These are phyloP conservation scores for Helostoma temminkii DNA, from an alignment of 2,797 vertebrate species.

Conservation along the genomic window DNA sequence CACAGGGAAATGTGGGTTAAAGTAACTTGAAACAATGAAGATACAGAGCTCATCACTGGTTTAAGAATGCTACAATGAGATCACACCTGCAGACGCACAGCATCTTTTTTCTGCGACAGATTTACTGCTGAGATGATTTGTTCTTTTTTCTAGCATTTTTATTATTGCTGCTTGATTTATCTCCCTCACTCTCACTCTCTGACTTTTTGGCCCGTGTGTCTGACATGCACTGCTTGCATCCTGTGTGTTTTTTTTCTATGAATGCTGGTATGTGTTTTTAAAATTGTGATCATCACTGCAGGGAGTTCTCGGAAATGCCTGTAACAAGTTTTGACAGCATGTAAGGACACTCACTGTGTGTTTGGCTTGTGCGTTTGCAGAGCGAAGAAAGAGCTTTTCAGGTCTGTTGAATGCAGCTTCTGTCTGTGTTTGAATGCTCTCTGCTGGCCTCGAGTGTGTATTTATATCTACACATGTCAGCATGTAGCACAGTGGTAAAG, in stretches of 20 bases:
- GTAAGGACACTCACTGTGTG: conserved; percentile 65
- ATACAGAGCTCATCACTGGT: neutral
- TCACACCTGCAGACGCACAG: conserved; percentile 14
- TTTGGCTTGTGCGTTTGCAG: conserved; percentile 48
- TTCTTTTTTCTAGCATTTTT: neutral
- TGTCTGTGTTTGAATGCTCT: conserved; percentile 63
- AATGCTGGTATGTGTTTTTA: conserved; percentile 39
- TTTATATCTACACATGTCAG: conserved; percentile 64
- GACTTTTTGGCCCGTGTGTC: conserved; percentile 24
- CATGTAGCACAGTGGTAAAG: conserved; percentile 34
- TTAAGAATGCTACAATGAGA: neutral
- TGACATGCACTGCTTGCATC: conserved; percentile 14
- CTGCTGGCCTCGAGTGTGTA: conserved; percentile 53
- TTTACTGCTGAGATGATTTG: conserved; percentile 36
- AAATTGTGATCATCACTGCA: conserved; percentile 37
- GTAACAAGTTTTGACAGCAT: conserved; percentile 77
- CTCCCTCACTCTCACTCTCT: conserved; percentile 19
- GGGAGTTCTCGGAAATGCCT: conserved; percentile 69
- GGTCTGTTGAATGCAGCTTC: conserved; percentile 72
- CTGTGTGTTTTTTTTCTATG: conserved; percentile 3
- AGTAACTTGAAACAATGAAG: too few relatives aligned
- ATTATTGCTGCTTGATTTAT: conserved; percentile 26
- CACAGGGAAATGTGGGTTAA: neutral
- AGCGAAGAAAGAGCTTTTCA: conserved; percentile 68
- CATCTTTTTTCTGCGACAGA: conserved; percentile 29